Conservation (phyloP, 2,797 vertebrate genomes). For the Poecilia velifera region DNA sequence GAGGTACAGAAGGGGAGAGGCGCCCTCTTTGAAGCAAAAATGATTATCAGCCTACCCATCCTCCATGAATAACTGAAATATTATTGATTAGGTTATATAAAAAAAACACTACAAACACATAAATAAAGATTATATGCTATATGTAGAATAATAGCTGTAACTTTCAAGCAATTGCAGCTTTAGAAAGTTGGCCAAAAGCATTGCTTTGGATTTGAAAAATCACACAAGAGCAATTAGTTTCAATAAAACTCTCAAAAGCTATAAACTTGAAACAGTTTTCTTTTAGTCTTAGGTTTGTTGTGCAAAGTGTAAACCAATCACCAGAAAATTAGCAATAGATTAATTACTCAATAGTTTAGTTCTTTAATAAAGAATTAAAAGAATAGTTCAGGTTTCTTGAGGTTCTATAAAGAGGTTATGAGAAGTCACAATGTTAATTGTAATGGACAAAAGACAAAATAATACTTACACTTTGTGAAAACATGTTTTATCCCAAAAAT, state of each 20-base stretch:
- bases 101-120: not conserved
- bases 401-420: not conserved
- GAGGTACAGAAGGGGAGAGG: slow-evolving; percentile 79
- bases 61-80: slow-evolving; percentile 27
- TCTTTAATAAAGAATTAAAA: not conserved
- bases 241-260: not conserved
- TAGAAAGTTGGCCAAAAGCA: not conserved
- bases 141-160: not conserved
- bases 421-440: not conserved
- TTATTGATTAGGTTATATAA: not conserved
- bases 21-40: slow-evolving; percentile 85
- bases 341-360: not conserved
- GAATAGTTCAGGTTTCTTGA: not conserved
- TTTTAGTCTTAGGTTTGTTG: not conserved
- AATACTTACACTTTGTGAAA: not conserved
- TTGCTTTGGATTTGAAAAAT: not conserved
- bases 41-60: slow-evolving; percentile 34
- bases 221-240: not conserved
- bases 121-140: not conserved
- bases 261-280: not conserved
- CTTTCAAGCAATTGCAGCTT: not conserved
- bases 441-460: not conserved
- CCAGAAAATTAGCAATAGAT: not conserved
- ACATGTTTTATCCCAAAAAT: not conserved
- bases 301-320: not conserved